phyloP scores from a whole-genome alignment of 2,888 invertebrate genomes.

The Dicyrtoma fusca region DNA sequence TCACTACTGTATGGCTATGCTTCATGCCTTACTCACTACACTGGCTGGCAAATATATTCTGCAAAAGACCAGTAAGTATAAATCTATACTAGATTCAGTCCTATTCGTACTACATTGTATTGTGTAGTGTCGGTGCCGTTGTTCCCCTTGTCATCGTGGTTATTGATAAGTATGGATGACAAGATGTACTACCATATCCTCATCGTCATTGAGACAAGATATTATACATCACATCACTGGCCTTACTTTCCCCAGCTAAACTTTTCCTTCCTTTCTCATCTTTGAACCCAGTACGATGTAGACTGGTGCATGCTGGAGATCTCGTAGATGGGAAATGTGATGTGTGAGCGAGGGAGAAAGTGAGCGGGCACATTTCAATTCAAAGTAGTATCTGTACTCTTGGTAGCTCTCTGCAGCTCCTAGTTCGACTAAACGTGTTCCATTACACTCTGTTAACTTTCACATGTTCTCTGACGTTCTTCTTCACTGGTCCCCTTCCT shows the following conservation, averaged over 20 bases:
- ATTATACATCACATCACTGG: too few relatives aligned
- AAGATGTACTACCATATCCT: too few relatives aligned
- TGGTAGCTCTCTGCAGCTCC: background rate
- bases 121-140: background rate
- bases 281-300: too few relatives aligned
- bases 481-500: background rate
- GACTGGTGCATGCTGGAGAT: too few relatives aligned
- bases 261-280: too few relatives aligned
- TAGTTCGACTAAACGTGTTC: background rate
- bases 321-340: too few relatives aligned
- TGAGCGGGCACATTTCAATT: background rate
- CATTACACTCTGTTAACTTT: constrained; percentile 16
- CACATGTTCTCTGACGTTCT: constrained; percentile 11
- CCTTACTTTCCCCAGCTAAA: too few relatives aligned
- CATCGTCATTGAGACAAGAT: too few relatives aligned
- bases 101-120: too few relatives aligned
- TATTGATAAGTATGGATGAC: too few relatives aligned
- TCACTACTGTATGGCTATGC: background rate
- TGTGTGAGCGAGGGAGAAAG: background rate
- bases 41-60: background rate
- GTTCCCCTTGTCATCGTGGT: too few relatives aligned
- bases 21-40: background rate
- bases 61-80: background rate
- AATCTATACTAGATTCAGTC: too few relatives aligned
- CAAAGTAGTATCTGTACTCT: background rate